A percentile compares a stretch with the other conserved stretches of the same genome.
Evolutionary conservation across 2,797 vertebrate genomes (phyloP).

Genomic region (Amphiprion clarkii): DNA sequence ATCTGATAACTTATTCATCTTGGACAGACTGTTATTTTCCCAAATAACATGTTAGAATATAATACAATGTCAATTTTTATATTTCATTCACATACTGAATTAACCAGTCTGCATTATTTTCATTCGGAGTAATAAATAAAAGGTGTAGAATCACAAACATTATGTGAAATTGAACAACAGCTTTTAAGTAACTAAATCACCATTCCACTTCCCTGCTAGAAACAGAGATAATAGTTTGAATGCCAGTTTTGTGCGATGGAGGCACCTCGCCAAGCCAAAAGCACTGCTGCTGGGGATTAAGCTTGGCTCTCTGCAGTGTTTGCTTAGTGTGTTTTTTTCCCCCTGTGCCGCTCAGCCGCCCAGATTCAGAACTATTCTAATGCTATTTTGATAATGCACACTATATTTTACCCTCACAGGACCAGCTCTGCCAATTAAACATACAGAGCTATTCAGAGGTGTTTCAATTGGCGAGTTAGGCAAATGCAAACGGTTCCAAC

Average conservation of each 20-base stretch:
- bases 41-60: background rate
- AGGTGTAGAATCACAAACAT: background rate
- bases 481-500: background rate
- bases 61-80: background rate
- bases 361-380: conserved; percentile 3
- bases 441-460: background rate
- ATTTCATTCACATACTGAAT: background rate
- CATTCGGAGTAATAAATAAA: background rate
- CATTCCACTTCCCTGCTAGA: background rate
- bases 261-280: conserved; percentile 11
- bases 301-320: conserved; percentile 1
- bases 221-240: conserved; percentile 12
- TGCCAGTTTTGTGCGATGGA: conserved; percentile 17
- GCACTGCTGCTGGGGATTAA: conserved; percentile 31
- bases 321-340: background rate
- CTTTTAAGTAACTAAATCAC: background rate
- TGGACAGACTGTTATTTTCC: background rate
- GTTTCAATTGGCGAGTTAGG: background rate
- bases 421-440: conserved; percentile 1
- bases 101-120: background rate
- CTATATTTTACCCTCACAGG: background rate
- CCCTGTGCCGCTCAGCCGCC: background rate
- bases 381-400: background rate
- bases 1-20: no score
- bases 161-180: background rate